Conservation (phyloP, 2,888 invertebrate genomes). For the Cotesia congregata region DNA sequence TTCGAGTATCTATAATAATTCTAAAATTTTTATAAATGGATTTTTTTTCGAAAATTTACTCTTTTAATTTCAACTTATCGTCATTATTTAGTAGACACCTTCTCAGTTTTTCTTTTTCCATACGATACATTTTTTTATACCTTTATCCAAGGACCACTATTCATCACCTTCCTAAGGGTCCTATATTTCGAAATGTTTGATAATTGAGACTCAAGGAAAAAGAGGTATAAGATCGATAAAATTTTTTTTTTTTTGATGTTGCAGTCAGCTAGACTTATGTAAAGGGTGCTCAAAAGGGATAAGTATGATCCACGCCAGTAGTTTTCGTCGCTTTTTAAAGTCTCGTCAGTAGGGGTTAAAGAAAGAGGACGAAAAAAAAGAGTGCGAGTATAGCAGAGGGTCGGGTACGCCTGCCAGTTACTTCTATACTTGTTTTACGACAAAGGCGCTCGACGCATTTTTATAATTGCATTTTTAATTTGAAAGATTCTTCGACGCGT, state of each 20-base stretch:
- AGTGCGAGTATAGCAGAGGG: conserved; percentile 29
- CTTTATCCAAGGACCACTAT: conserved; percentile 35
- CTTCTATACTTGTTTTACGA: conserved; percentile 58
- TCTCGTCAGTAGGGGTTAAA: conserved; percentile 37
- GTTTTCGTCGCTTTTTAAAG: conserved; percentile 34
- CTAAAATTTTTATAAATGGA: no score
- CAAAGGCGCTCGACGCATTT: conserved; percentile 64
- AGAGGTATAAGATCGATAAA: conserved; percentile 57
- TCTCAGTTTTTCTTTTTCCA: conserved; percentile 34
- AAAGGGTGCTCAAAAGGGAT: conserved; percentile 37
- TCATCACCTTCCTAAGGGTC: conserved; percentile 44
- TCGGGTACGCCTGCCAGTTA: conserved; percentile 20
- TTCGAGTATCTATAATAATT: no score
- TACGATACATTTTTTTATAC: conserved; percentile 32
- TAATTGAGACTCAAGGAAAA: conserved; percentile 61
- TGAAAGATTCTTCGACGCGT: conserved; percentile 67
- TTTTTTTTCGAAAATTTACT: no score
- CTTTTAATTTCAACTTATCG: no score
- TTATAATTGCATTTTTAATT: conserved; percentile 70
- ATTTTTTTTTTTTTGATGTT: conserved; percentile 51
- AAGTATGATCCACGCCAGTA: conserved; percentile 29
- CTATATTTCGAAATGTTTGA: conserved; percentile 64
- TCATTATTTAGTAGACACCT: conserved; percentile 18
- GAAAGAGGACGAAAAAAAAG: conserved; percentile 31
- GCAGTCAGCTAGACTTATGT: conserved; percentile 55